Base-by-base conservation (phyloP, 1,140 invertebrate genomes). In the Drosophila saltans region DNA sequence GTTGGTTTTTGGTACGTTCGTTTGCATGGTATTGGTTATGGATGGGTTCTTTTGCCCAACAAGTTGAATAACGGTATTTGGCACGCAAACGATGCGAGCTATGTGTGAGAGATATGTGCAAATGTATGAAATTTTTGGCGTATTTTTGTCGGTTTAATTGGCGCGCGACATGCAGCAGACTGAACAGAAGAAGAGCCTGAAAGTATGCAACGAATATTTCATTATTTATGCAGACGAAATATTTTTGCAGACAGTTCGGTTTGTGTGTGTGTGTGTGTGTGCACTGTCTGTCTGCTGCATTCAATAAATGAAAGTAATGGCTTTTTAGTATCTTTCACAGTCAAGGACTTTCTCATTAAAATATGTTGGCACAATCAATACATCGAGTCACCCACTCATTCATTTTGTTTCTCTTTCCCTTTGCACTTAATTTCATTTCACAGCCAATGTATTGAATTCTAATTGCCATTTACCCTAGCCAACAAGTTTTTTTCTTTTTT, bases 101-200 rank as follows among this genome's bases (percentile, higher is more conserved):
- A 62, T 26, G 55, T 68, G 79, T 66, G 76, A 82, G 72, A 16
- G 75, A 77, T 16, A 16, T 16, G 70, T 81, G 76, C 68, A 86
- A 86, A 86, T 86, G 80, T 69, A 75, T 58, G 57, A 73, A 86
- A 88, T 86, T 74, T 84, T 83, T 83, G 81, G 75, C 83, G 75
- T 52, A 52, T 83, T 82, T 68, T 81, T 72, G 33, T 36, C 8
- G 67, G 66, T 82, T 86, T 86, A 86, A 86, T 86, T 86, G 83
- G 83, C 66, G 70, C 75, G 56, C 76, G 73, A 80, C 83, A 86
- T 85, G 78, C 81, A 52, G 45, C 16, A 16, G 16, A 16, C 16
- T 16, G 16, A 16, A 8, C 9, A 7, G 21, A 8, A 2, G 80
- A 64, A 72, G 71, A 76, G 83, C 83, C 80, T 74, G 61, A 45